Conservation (phyloP, 2,888 invertebrate genomes). For the Himalopsyche japonica region DNA sequence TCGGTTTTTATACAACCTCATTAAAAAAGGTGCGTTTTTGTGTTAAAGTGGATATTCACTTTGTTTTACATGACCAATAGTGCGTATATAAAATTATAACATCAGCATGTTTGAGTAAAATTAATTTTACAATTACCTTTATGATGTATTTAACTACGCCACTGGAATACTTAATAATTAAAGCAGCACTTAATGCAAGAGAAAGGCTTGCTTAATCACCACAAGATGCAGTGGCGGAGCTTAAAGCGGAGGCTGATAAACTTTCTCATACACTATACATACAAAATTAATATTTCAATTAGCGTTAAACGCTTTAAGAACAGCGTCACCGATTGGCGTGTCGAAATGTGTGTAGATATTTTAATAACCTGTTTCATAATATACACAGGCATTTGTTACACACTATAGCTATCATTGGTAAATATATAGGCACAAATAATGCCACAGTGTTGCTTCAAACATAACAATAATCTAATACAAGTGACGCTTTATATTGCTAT, state of each 20-base stretch:
- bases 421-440: no score
- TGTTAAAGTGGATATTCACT: no score
- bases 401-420: no score
- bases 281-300: slow-evolving; percentile 29
- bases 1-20: no score
- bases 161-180: slow-evolving; percentile 3
- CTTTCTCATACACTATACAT: slow-evolving; percentile 29
- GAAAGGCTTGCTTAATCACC: slow-evolving; percentile 16
- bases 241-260: neutral
- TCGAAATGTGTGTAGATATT: neutral
- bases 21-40: no score
- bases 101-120: no score
- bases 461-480: no score
- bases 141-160: neutral
- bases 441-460: no score
- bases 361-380: neutral
- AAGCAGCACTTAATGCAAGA: slow-evolving; percentile 28
- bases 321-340: neutral
- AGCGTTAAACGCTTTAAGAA: slow-evolving; percentile 12
- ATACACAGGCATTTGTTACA: neutral
- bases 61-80: no score
- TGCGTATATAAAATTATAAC: no score
- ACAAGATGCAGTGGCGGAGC: neutral
- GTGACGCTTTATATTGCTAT: no score
- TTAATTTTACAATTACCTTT: no score